phyloP scores from a whole-genome alignment of 2,797 vertebrate species.

The Gymnothorax reevesii region DNA sequence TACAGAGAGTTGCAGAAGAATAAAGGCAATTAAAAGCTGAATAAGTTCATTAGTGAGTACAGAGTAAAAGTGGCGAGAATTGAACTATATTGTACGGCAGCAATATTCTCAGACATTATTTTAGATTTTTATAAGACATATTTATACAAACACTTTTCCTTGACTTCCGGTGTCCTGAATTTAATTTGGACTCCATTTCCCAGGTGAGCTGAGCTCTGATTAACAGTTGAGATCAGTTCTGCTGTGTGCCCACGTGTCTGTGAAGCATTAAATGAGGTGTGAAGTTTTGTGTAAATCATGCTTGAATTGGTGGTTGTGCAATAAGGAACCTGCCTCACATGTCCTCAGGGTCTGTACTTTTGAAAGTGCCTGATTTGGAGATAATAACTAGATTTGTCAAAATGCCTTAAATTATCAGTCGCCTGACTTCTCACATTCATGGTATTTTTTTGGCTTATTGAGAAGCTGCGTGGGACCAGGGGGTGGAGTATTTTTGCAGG shows the following conservation, averaged over 20 bases:
- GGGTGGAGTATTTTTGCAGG: background rate
- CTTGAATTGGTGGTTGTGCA: background rate
- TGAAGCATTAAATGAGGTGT: background rate
- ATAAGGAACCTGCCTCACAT: background rate
- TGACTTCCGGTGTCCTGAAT: background rate
- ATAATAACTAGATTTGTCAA: background rate
- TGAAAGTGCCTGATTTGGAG: background rate
- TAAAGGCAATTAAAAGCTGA: too few species aligned
- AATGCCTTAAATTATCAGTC: background rate
- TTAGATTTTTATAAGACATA: background rate
- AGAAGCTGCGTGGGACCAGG: background rate
- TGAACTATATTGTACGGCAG: too few species aligned
- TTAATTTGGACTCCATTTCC: background rate
- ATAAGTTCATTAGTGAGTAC: too few species aligned
- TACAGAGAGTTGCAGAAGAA: too few species aligned
- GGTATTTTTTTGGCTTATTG: background rate
- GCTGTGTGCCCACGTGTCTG: background rate
- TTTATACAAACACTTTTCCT: background rate
- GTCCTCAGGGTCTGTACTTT: background rate
- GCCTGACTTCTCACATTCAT: background rate
- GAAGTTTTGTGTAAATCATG: background rate
- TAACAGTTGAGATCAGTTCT: background rate
- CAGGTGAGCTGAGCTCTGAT: background rate
- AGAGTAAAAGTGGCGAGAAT: too few species aligned
- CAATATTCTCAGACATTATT: too few species aligned